phyloP scores from a whole-genome alignment of 2,888 invertebrate genomes.

The Ophion ellenae region DNA sequence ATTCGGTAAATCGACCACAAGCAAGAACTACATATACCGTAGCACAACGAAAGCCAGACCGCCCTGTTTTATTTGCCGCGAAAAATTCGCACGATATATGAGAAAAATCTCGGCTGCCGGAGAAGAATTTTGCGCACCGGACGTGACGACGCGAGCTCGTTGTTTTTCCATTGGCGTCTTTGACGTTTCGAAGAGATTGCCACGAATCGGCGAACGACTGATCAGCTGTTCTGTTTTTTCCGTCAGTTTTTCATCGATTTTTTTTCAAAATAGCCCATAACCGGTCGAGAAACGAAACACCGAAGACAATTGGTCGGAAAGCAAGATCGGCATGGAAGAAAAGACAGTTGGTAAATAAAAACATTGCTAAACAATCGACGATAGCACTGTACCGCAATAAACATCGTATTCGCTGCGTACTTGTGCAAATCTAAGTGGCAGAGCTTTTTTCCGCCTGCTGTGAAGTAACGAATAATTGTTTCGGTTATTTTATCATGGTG shows the following conservation, averaged over 20 bases:
- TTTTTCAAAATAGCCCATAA: background rate
- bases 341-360: slow-evolving; percentile 25
- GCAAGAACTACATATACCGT: too few relatives aligned
- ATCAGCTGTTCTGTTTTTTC: slow-evolving; percentile 12
- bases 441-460: background rate
- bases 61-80: too few relatives aligned
- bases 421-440: background rate
- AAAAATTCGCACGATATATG: too few relatives aligned
- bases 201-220: background rate
- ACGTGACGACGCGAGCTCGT: background rate
- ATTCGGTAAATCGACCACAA: too few relatives aligned
- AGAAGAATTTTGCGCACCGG: background rate
- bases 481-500: background rate
- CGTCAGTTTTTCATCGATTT: background rate
- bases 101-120: background rate
- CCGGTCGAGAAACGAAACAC: background rate
- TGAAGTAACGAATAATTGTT: background rate
- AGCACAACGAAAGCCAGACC: too few relatives aligned
- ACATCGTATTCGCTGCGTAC: background rate
- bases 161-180: background rate
- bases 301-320: background rate
- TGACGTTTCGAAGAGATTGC: background rate
- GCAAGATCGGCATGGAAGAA: slow-evolving; percentile 19
- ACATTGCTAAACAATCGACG: background rate
- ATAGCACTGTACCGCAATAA: background rate